Evolutionary conservation across 2,888 invertebrate genomes (phyloP), one percentile per base, ranked within the genome.

Genomic region (Diploptera punctata): DNA sequence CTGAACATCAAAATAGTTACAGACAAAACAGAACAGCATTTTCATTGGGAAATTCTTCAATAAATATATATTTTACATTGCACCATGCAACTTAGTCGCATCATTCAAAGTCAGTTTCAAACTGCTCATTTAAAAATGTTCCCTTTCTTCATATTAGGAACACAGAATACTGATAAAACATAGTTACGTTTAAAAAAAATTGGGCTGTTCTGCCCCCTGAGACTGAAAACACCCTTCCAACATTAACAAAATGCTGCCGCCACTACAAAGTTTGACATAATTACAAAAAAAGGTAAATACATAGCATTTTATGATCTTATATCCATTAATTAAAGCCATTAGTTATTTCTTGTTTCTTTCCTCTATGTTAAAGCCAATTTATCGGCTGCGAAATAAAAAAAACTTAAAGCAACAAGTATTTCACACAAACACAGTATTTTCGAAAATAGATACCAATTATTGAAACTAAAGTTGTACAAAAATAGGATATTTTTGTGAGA

Each of bases 261-360:
- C 47, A 43, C 67, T 60, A 52, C 67, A 69, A 65, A 54, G 57
- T 57, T 52, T 62, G 49, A 24, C 31, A 61, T 44, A 73, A 57
- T 69, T 69, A 69, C 62, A 73, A 49, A 61, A 69, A 67, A 44
- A 70, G 44, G 67, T 73, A 75, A 67, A 61, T 71, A 75, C 67
- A 74, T 72, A 67, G 70, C 67, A 65, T 65, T 60, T 75, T 43
- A 75, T 73, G 72, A 73, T 72, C 74, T 74, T 75, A 77, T 69
- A 76, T 77, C 75, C 77, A 77, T 77, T 78, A 77, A 77, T 78
- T 78, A 78, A 78, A 78, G 78, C 78, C 77, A 76, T 78, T 75
- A 75, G 77, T 78, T 76, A 76, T 68, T 72, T 70, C 54, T 70
- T 24, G 33, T 68, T 74, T 44, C 29, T 70, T 67, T 26, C 61